Percentiles rank a stretch among this genome's conserved stretches.
Conservation (phyloP, 2,797 vertebrate species). For the Lophura swinhoii region DNA sequence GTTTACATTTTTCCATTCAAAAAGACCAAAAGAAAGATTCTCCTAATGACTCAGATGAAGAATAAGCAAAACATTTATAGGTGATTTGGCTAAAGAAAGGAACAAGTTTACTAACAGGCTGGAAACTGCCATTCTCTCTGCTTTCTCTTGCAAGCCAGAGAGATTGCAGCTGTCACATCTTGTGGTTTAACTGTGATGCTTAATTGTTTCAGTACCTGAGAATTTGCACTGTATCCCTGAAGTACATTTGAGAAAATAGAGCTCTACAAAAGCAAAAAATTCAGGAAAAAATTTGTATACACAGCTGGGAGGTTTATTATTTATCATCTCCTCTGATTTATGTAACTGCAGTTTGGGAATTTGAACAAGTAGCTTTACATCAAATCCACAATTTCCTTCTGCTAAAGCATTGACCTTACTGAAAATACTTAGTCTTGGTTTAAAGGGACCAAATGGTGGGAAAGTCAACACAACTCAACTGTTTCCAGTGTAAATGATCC, state of each 20-base stretch:
- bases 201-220: background rate
- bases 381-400: background rate
- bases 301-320: background rate
- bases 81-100: background rate
- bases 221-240: background rate
- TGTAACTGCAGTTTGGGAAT: background rate
- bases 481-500: background rate
- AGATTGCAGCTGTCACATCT: background rate
- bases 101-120: background rate
- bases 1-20: background rate
- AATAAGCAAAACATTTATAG: background rate
- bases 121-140: background rate
- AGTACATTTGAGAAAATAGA: background rate
- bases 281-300: rapidly evolving
- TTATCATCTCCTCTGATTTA: background rate
- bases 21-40: background rate
- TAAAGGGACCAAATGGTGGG: background rate
- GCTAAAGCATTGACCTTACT: background rate
- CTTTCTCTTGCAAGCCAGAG: background rate
- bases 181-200: background rate
- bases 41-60: background rate
- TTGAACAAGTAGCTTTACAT: background rate
- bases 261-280: background rate
- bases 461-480: background rate
- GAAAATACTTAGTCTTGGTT: background rate